Evolutionary conservation across 30 jellyfish, hydroid and myxozoan species (phyloP), one percentile per base, ranked within the genome.

Genomic region (Cassiopea andromeda): DNA sequence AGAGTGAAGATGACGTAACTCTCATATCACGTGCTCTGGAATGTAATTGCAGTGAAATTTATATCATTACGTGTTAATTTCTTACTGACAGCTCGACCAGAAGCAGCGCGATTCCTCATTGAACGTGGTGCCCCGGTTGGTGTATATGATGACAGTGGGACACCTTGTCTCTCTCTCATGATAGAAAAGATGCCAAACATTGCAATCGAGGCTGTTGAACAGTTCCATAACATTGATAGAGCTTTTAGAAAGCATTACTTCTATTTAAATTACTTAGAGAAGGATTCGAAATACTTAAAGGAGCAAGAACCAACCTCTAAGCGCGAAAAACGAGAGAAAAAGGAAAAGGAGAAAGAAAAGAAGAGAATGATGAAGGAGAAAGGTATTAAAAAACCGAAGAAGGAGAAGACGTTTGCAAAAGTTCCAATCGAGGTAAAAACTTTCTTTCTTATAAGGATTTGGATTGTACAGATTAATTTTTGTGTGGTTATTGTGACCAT

Each of bases 81-180:
- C 64, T 50, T 50, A 50, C 9, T 9, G 64, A 9, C 64, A 96
- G 99, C 99, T 49, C 97, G 99, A 0, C 95, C 99, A 44, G 99
- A 96, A 50, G 99, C 99, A 17, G 98, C 98, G n/a, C 91, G 99
- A n/a, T 96, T 79, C 75, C 97, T 96, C 84, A 84, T 96, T 61
- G 99, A 96, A 60, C 98, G 91, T 66, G 99, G 99, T 13, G 99
- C 99, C 15, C 99, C 99, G 9, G 99, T 97, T 73, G 99, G 99
- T 75, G 98, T 96, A 45, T 96, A 96, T 75, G 99, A 96, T 69
- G 92, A 88, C 71, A 96, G 99, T 85, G 99, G 99, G 1, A 90
- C 99, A 49, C 93, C 99, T 9, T 96, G 99, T 83, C 91, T 96
- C 61, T 88, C 99, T 60, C 93, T 96, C 77, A 96, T 96, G 99